phyloP scores from a whole-genome alignment of 1,140 invertebrate species.

The Diorhabda sublineata region DNA sequence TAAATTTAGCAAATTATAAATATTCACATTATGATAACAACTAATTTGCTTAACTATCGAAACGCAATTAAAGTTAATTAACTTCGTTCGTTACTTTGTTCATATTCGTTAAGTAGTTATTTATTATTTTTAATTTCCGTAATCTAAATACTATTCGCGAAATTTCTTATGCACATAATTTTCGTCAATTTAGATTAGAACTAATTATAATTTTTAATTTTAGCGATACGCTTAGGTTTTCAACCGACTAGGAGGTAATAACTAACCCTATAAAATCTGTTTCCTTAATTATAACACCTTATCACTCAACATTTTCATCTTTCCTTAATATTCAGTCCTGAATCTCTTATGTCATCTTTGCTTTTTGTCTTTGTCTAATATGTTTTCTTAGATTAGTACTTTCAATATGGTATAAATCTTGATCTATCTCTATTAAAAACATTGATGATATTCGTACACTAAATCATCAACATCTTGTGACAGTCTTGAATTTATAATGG shows the following conservation, averaged over 20 bases:
- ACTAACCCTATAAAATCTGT: not conserved
- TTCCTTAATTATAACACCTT: too few relatives aligned
- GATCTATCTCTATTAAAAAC: too few relatives aligned
- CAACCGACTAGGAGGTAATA: not conserved
- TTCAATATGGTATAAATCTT: too few relatives aligned
- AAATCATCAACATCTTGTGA: too few relatives aligned
- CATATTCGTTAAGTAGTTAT: not conserved
- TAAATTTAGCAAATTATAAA: not conserved
- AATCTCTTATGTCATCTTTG: too few relatives aligned
- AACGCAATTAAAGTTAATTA: not conserved
- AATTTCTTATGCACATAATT: slow-evolving; percentile 1
- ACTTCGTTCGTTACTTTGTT: not conserved
- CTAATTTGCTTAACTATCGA: not conserved
- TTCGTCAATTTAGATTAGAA: slow-evolving; percentile 3
- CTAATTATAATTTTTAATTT: not conserved
- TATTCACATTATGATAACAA: not conserved
- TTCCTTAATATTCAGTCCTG: too few relatives aligned
- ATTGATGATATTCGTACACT: too few relatives aligned
- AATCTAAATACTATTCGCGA: not conserved
- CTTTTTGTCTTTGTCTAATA: too few relatives aligned
- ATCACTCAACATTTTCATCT: too few relatives aligned
- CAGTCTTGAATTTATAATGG: too few relatives aligned
- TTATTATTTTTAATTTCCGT: not conserved
- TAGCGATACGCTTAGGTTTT: not conserved
- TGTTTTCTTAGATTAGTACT: too few relatives aligned